A percentile compares a stretch with the other conserved stretches of the same genome.
These are phyloP conservation scores for Python bivittatus DNA, from an alignment of 2,113 vertebrate species.

Conservation along the genomic window DNA sequence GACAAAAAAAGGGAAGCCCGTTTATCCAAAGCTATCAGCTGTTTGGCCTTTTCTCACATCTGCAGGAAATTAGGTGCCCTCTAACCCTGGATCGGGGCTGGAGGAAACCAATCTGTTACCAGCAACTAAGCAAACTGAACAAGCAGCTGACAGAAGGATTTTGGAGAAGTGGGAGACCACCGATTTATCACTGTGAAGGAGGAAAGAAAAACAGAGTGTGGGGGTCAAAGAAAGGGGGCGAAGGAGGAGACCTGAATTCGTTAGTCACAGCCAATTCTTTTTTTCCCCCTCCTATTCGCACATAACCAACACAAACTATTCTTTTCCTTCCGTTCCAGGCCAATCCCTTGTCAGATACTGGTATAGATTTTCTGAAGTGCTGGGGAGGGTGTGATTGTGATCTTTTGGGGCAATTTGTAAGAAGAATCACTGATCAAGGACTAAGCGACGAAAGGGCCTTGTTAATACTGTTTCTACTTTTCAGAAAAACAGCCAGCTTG, in stretches of 20 bases:
- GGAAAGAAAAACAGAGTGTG: slow-evolving; percentile 26
- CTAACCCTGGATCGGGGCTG: neutral
- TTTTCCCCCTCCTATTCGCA: neutral
- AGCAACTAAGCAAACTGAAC: slow-evolving; percentile 28
- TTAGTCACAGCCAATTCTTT: neutral
- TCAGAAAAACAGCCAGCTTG: too few relatives aligned
- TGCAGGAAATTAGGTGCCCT: slow-evolving; percentile 60
- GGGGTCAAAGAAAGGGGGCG: neutral
- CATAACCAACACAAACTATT: neutral
- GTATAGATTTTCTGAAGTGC: neutral
- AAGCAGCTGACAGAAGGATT: slow-evolving; percentile 44
- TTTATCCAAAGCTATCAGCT: slow-evolving; percentile 35
- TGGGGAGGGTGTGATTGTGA: neutral
- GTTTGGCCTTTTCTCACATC: slow-evolving; percentile 8
- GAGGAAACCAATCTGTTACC: slow-evolving; percentile 11
- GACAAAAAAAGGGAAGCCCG: neutral
- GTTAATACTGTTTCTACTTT: too few relatives aligned
- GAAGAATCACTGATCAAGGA: too few relatives aligned
- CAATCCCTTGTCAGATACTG: neutral
- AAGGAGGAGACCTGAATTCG: neutral
- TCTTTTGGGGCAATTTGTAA: neutral
- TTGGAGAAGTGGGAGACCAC: accelerated
- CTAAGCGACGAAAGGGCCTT: too few relatives aligned
- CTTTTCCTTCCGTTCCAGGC: neutral
- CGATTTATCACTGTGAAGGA: slow-evolving; percentile 26